These are phyloP conservation scores for Benitochromis conjunctus DNA, from an alignment of 2,113 vertebrate species.

Conservation along the genomic window DNA sequence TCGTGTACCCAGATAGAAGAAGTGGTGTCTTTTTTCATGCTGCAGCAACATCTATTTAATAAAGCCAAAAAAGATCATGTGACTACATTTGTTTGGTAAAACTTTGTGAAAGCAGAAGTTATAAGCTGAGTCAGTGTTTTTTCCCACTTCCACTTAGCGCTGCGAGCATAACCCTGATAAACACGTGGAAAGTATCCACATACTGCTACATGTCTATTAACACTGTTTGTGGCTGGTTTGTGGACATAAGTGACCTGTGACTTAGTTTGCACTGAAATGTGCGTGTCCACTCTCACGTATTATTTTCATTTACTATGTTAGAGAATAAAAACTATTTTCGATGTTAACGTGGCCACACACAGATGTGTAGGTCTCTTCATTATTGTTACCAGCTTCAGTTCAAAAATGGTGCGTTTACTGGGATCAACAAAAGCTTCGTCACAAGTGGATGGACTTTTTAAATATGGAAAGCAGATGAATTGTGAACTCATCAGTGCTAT, in stretches of 20 bases:
- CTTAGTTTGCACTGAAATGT: background rate
- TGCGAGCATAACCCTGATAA: background rate
- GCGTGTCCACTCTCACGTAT: accelerated
- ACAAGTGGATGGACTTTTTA: background rate
- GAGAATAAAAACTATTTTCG: background rate
- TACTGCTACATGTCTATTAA: background rate
- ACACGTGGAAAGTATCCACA: background rate
- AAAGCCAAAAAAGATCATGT: too few species aligned
- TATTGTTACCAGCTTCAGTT: background rate
- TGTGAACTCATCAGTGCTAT: background rate
- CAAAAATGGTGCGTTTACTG: background rate
- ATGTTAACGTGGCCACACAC: background rate
- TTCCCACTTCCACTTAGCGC: background rate
- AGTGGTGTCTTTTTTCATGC: too few species aligned
- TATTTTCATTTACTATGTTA: background rate
- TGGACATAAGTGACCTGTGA: background rate
- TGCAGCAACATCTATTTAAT: too few species aligned
- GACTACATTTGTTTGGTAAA: too few species aligned
- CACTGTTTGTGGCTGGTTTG: background rate
- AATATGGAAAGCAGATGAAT: background rate
- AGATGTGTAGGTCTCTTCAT: background rate
- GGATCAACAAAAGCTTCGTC: background rate
- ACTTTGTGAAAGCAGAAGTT: background rate
- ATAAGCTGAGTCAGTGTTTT: background rate
- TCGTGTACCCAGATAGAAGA: too few species aligned